phyloP scores from a whole-genome alignment of 2,113 vertebrate species.

The Heteronetta atricapilla region DNA sequence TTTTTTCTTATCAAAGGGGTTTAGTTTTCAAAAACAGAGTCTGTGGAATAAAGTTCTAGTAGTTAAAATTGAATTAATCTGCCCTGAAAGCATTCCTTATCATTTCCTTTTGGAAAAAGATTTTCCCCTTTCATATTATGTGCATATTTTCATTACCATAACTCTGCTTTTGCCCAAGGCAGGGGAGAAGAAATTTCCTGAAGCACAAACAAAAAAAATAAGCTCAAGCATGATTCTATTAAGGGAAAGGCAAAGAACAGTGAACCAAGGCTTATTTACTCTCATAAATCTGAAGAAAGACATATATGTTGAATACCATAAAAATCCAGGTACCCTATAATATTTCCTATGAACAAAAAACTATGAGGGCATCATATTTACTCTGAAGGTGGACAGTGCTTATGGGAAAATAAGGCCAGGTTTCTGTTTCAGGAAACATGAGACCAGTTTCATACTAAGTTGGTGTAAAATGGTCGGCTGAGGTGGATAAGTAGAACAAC shows the following conservation, averaged over 20 bases:
- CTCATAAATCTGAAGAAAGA: slow-evolving; percentile 7
- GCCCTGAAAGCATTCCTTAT: slow-evolving; percentile 26
- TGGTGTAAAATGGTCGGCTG: rapidly evolving
- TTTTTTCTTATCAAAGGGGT: slow-evolving; percentile 27
- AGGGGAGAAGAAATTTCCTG: slow-evolving; percentile 35
- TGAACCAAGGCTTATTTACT: background rate
- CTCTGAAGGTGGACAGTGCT: background rate
- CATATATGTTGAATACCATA: background rate
- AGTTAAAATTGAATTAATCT: background rate
- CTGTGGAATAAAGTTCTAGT: background rate
- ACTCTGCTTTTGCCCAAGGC: background rate
- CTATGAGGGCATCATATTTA: background rate
- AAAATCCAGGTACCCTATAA: background rate
- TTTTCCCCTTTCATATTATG: background rate
- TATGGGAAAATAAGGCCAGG: background rate
- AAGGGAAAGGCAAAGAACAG: background rate
- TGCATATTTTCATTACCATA: slow-evolving; percentile 14
- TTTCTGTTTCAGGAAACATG: background rate
- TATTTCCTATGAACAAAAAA: background rate
- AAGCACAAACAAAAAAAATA: slow-evolving; percentile 25
- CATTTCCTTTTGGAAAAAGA: background rate
- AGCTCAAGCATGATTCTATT: background rate
- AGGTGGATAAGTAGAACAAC: background rate
- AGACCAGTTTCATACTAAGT: background rate
- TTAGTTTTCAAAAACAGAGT: background rate